Evolutionary conservation across 1,140 invertebrate species (phyloP).

Genomic region (Magallana ariakensis): DNA sequence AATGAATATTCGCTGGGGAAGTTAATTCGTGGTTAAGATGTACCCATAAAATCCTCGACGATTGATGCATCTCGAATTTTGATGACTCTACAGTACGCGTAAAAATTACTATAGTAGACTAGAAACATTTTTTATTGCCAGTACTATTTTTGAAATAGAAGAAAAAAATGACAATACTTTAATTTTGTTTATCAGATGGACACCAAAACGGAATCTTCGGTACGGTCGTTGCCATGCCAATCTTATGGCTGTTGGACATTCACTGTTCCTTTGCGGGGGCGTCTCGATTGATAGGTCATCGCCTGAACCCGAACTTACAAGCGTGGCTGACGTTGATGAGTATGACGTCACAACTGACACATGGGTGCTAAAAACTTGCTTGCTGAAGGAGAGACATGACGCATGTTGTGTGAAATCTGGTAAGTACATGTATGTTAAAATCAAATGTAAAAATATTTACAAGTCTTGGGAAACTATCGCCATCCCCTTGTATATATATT

Average conservation of each 20-base stretch:
- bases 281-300: neutral
- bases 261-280: conserved; percentile 61
- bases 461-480: neutral
- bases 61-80: too few relatives aligned
- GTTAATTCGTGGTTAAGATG: too few relatives aligned
- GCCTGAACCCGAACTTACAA: conserved; percentile 47
- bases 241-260: conserved; percentile 46
- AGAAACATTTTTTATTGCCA: too few relatives aligned
- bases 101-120: too few relatives aligned
- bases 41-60: too few relatives aligned
- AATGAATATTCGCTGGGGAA: too few relatives aligned
- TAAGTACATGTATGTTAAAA: conserved; percentile 35
- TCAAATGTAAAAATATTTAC: neutral
- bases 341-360: conserved; percentile 51
- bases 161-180: neutral
- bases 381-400: conserved; percentile 54
- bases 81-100: too few relatives aligned
- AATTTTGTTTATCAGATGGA: conserved; percentile 54
- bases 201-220: conserved; percentile 32
- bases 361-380: conserved; percentile 55
- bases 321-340: conserved; percentile 49
- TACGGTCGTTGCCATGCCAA: conserved; percentile 56
- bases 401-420: conserved; percentile 53
- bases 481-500: too few relatives aligned
- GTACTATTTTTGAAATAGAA: too few relatives aligned